A percentile compares a stretch with the other conserved stretches of the same genome.
Evolutionary conservation across 1,140 invertebrate species (phyloP).

Genomic region (Tachypleus tridentatus): DNA sequence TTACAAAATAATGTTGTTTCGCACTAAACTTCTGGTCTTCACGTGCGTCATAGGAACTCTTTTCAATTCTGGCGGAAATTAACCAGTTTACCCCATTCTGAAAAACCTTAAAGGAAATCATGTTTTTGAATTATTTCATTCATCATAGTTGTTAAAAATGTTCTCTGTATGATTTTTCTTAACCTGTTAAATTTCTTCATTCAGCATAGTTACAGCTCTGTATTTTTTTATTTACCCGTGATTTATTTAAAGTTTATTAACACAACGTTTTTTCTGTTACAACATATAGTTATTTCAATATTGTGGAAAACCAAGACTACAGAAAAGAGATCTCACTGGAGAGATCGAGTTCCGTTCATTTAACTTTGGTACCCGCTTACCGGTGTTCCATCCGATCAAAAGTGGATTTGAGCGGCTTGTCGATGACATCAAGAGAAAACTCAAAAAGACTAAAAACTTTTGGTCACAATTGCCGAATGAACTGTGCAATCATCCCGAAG

Average conservation of each 20-base stretch:
- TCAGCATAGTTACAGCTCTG: not conserved
- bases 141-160: constrained; percentile 1
- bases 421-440: constrained; percentile 55
- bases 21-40: too few species aligned
- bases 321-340: constrained; percentile 29
- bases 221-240: constrained; percentile 1
- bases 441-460: constrained; percentile 61
- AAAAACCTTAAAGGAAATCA: not conserved
- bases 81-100: too few species aligned
- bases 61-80: too few species aligned
- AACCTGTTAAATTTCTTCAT: constrained; percentile 7
- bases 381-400: constrained; percentile 5
- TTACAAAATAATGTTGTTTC: too few species aligned
- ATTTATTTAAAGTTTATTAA: too few species aligned
- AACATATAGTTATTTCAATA: constrained; percentile 50
- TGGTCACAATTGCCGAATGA: constrained; percentile 72
- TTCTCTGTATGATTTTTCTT: constrained; percentile 6
- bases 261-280: too few species aligned
- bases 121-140: constrained; percentile 1
- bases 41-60: too few species aligned
- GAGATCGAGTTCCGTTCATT: constrained; percentile 12
- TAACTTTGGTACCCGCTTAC: constrained; percentile 23
- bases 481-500: constrained; percentile 53
- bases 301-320: constrained; percentile 62
- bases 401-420: constrained; percentile 61